Conservation (phyloP, 2,888 invertebrate species). For the Morpho helenor region DNA sequence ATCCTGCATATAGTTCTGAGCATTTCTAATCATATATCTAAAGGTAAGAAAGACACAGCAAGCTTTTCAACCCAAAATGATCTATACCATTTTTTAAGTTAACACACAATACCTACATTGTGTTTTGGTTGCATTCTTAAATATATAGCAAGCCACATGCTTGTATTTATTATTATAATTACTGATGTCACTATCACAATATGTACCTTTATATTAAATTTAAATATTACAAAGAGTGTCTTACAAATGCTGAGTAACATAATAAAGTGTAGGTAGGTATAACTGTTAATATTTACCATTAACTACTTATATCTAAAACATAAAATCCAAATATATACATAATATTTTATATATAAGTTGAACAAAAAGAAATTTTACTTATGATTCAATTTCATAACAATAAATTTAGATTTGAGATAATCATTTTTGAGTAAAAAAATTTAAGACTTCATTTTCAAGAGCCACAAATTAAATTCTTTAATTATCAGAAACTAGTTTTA, state of each 20-base stretch:
- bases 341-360: conserved; percentile 40
- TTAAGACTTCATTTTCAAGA: neutral
- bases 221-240: conserved; percentile 20
- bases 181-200: conserved; percentile 13
- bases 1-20: conserved; percentile 14
- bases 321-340: conserved; percentile 69
- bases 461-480: too few species aligned
- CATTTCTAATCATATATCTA: conserved; percentile 12
- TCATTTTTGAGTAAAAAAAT: too few species aligned
- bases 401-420: too few species aligned
- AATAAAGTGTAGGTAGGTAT: conserved; percentile 18
- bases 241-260: conserved; percentile 38
- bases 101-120: too few species aligned
- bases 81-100: neutral
- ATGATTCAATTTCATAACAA: too few species aligned
- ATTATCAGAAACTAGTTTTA: too few species aligned
- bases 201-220: conserved; percentile 15
- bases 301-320: conserved; percentile 68
- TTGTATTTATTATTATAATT: conserved; percentile 10
- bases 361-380: neutral
- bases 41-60: conserved; percentile 8
- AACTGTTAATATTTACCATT: conserved; percentile 44
- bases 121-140: too few species aligned
- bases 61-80: neutral
- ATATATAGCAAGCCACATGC: conserved; percentile 3